Evolutionary conservation across 2,113 vertebrate species (phyloP).

Genomic region (Parotia lawesii): DNA sequence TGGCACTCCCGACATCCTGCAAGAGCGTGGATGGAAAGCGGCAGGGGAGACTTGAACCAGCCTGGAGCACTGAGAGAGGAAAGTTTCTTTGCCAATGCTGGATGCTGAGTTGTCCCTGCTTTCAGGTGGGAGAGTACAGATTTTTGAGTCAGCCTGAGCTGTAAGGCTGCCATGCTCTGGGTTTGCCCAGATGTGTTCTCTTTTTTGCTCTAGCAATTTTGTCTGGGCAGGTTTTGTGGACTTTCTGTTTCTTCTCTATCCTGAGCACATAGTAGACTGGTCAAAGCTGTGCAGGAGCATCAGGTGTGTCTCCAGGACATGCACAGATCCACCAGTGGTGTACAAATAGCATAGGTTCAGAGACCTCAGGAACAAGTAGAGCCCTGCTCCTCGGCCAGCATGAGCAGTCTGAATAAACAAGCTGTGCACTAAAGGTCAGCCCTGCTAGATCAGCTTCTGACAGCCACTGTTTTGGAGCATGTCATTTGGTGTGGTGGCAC

Average conservation of each 20-base stretch:
- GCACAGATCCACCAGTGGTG: accelerated
- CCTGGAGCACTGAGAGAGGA: background rate
- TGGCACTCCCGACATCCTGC: background rate
- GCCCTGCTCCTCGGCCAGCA: accelerated
- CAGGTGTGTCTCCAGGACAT: accelerated
- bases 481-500: background rate
- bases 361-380: background rate
- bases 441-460: background rate
- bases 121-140: background rate
- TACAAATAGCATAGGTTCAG: no score
- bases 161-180: background rate
- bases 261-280: background rate
- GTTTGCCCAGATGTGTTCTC: background rate
- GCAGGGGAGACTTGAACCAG: background rate
- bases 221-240: background rate
- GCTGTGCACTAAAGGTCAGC: accelerated
- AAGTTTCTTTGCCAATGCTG: accelerated
- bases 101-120: background rate
- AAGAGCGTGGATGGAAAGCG: accelerated
- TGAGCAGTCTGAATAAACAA: background rate
- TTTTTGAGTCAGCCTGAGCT: background rate
- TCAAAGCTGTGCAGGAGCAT: background rate
- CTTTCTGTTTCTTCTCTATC: background rate
- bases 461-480: background rate
- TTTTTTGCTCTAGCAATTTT: background rate